A percentile compares a stretch with the other conserved stretches of the same genome.
These are phyloP conservation scores for Leptinotarsa defecta DNA, from an alignment of 1,140 invertebrate species.

Conservation along the genomic window DNA sequence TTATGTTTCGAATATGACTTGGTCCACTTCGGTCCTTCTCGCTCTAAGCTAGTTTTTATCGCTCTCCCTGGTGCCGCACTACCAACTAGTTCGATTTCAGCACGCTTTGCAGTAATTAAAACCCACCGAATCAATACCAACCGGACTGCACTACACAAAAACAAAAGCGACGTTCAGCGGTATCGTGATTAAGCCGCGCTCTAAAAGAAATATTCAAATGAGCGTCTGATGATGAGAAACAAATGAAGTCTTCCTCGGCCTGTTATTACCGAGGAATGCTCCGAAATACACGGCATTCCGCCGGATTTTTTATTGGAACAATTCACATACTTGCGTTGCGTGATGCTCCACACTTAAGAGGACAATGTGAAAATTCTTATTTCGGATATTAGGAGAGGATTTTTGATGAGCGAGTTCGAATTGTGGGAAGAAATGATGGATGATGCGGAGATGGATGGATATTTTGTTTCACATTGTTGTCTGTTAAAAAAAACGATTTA, in stretches of 20 bases:
- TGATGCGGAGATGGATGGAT: background rate
- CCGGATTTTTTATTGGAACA: conserved; percentile 21
- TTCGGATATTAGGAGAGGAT: background rate
- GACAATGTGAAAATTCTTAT: background rate
- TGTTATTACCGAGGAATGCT: conserved; percentile 27
- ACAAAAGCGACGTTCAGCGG: conserved; percentile 5
- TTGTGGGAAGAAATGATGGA: conserved; percentile 9
- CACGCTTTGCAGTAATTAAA: background rate
- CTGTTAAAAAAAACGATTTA: too few species aligned
- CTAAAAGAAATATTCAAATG: conserved; percentile 25
- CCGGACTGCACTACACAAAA: background rate
- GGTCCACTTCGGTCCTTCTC: background rate
- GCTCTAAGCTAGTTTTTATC: background rate
- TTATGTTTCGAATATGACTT: too few species aligned
- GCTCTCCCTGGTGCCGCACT: background rate
- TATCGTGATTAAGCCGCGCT: conserved; percentile 5
- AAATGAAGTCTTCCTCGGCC: conserved; percentile 26
- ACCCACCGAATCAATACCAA: background rate
- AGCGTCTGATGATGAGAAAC: conserved; percentile 29
- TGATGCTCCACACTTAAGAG: conserved; percentile 9
- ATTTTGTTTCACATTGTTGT: background rate
- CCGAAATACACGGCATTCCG: conserved; percentile 24
- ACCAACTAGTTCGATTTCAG: background rate
- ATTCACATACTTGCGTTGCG: conserved; percentile 17
- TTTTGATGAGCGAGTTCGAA: conserved; percentile 7